Conservation (phyloP, 2,113 vertebrate genomes). For the Falco punctatus region DNA sequence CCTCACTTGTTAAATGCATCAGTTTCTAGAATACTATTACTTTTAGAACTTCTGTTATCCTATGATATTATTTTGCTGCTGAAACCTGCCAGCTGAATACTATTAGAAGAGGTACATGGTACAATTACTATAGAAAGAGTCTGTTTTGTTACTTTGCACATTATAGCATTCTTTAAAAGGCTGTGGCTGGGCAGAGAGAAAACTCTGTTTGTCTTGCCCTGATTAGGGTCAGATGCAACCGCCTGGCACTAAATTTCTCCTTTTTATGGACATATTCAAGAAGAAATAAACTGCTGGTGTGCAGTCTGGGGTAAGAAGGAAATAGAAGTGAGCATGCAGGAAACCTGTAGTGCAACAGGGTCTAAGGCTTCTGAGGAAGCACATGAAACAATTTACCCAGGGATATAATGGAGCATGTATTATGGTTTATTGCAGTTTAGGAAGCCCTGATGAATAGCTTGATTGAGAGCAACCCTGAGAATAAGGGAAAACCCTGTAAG, state of each 20-base stretch:
- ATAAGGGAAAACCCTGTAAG: neutral
- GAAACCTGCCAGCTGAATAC: neutral
- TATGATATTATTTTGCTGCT: neutral
- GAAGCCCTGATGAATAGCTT: neutral
- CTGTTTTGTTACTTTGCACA: neutral
- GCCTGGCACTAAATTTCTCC: neutral
- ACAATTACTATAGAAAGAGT: neutral
- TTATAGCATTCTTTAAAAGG: neutral
- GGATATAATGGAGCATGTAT: accelerated
- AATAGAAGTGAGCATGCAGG: neutral
- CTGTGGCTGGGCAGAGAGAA: neutral
- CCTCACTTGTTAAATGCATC: neutral
- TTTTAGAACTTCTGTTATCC: neutral
- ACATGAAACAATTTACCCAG: neutral
- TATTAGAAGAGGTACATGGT: neutral
- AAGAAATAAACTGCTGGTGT: neutral
- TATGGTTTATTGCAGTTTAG: neutral
- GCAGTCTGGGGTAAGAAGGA: neutral
- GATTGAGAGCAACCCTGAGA: neutral
- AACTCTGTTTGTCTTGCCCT: neutral
- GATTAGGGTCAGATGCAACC: neutral
- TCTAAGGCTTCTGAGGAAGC: neutral
- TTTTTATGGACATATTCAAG: neutral
- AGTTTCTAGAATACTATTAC: neutral
- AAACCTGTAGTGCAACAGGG: neutral